Conservation (phyloP, 2,888 invertebrate species). For the Cantharis nigra region DNA sequence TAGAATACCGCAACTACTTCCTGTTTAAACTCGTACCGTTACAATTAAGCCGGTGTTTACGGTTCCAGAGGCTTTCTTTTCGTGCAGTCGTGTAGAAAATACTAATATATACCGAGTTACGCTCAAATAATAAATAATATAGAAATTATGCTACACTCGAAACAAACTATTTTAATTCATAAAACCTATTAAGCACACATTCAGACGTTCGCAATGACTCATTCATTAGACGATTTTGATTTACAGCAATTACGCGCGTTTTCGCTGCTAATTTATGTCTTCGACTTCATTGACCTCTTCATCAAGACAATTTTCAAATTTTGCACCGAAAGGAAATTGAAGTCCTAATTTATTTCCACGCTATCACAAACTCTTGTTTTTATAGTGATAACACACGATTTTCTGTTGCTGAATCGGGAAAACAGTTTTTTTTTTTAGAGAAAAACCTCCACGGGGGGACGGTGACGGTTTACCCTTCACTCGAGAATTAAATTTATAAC, state of each 20-base stretch:
- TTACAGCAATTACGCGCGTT: neutral
- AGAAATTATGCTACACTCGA: neutral
- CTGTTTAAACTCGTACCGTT: constrained; percentile 31
- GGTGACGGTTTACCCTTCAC: neutral
- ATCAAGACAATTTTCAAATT: neutral
- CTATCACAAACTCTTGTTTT: neutral
- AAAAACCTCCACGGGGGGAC: neutral
- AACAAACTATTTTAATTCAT: neutral
- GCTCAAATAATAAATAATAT: neutral
- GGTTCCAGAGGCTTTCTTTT: constrained; percentile 21
- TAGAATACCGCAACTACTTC: constrained; percentile 26
- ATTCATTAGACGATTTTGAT: neutral
- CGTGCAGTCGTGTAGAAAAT: constrained; percentile 24
- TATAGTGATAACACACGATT: neutral
- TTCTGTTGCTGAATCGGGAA: too few relatives aligned
- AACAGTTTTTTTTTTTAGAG: neutral
- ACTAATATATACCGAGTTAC: constrained; percentile 11
- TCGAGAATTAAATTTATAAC: neutral
- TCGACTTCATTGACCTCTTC: neutral
- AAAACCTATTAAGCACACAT: neutral
- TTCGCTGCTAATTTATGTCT: neutral
- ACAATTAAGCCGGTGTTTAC: constrained; percentile 24
- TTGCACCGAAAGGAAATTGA: neutral
- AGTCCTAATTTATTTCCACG: neutral
- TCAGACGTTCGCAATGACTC: neutral